Base-by-base conservation (phyloP, 2,113 vertebrate genomes). In the Psettodes erumei region DNA sequence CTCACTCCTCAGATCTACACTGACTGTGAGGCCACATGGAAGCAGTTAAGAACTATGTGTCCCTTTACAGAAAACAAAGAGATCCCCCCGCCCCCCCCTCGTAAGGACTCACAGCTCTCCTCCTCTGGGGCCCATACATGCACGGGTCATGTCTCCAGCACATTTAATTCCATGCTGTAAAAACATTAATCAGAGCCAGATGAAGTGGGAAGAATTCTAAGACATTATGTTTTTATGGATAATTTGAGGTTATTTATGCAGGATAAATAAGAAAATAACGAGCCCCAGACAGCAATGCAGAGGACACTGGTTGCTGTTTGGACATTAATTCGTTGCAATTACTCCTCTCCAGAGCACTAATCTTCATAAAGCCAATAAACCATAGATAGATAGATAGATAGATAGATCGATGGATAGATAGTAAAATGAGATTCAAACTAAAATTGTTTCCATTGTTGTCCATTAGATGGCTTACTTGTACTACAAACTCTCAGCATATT, bases 161-260 rank as follows among this genome's bases (percentile, higher is more conserved):
- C 89, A 89, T 90, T 93, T 92, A 94, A 92, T 92, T 91, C 89
- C 76, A 79, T 67, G 89, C 89, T 82, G 91, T 94, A 92, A 94
- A 93, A 93, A 82, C 89, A 90, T 92, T 93, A 92, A 93, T 94
- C 90, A 75, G 86, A 89, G 85, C 85, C 93, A 94, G 90, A 93
- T 93, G 92, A 94, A 89, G 90, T 88, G 87, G 91, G 90, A 84
- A 87, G 85, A 90, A 85, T 89, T 90, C 85, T 86, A 89, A 89
- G 86, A 81, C 86, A 82, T 90, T 89, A 86, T 63, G 75, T 82
- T 93, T 94, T 94, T 90, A 93, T 94, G 88, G 91, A 90, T 94
- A 92, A 93, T 93, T 93, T 93, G 90, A 91, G 86, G 92, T 91
- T 91, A 92, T 93, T 94, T 94, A 92, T 89, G 86, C 89, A 88